Conservation (phyloP, 1,140 invertebrate genomes). For the Argopecten irradians region DNA sequence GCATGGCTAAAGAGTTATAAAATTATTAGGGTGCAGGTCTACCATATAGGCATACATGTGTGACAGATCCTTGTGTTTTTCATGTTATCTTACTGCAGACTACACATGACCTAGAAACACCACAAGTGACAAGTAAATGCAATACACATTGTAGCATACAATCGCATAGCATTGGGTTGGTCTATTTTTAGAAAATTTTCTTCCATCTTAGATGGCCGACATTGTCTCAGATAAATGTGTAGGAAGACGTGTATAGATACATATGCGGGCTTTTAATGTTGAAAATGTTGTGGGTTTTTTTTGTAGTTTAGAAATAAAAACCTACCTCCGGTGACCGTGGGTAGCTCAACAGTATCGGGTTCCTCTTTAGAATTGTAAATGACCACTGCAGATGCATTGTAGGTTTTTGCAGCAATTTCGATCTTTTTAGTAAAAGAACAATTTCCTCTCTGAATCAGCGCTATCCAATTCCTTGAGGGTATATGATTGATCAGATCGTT, state of each 20-base stretch:
- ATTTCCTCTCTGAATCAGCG: background rate
- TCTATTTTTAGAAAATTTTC: background rate
- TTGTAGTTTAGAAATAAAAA: background rate
- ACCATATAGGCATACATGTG: background rate
- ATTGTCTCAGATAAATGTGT: background rate
- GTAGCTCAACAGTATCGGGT: background rate
- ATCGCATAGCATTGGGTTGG: background rate
- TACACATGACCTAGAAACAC: background rate
- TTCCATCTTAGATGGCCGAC: background rate
- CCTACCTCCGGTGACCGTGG: background rate
- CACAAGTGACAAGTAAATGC: constrained; percentile 9
- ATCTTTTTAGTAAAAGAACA: constrained; percentile 18
- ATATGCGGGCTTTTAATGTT: background rate
- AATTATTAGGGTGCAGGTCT: background rate
- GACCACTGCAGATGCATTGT: background rate
- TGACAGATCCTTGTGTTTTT: background rate
- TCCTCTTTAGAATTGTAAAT: background rate
- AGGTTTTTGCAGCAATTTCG: background rate
- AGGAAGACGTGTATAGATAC: background rate
- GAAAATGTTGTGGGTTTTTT: background rate
- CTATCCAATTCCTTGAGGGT: constrained; percentile 7
- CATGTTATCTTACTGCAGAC: background rate
- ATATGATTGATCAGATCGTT: background rate
- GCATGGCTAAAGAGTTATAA: too few relatives aligned
- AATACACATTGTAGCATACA: background rate